Base-by-base conservation (phyloP, 64 coral and sea anemone species). In the Orbicella faveolata region DNA sequence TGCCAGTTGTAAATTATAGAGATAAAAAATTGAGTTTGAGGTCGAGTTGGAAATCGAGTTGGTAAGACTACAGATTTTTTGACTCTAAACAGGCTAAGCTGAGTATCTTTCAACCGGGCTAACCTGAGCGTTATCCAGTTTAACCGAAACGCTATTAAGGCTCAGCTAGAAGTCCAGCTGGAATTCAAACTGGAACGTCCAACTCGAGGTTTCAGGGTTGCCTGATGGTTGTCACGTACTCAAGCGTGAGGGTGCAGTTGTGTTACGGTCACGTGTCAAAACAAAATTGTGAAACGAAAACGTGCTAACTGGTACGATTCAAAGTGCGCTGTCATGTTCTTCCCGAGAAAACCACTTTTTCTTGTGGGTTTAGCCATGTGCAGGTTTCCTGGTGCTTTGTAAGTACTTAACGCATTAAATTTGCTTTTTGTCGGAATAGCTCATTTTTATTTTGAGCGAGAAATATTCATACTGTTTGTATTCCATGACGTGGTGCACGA, bases 221-320 rank as follows among this genome's bases (percentile, higher is more conserved):
- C 44, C 44, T 3, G 39, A 41, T 41, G 4, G 54, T 57, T 57
- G 54, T 57, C 54, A 57, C 3, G 2, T 16, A 59, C 55, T 2
- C 55, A 59, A 59, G 11, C 12, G 55, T 59, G 55, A 59, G 0
- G 34, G 6, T 44, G 1, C 34, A 2, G 17, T 76, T 76, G 75
- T 35, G 75, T 76, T 76, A 76, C 75, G 16, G 36, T 76, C 75
- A 76, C 75, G 17, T 76, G 75, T 76, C 75, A 76, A 21, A 74
- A 74, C 8, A 33, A 76, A 6, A 75, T 12, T 30, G 11, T 16
- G 1, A 37, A 13, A 3, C 15, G 37, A 75, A 39, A 76, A 76
- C 75, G 75, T 76, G 75, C 36, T 18, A 41, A 0, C 55, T 59
- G 55, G 12, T 59, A 59, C 55, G 55, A 59, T 39, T 19, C 13